Evolutionary conservation across 1,140 invertebrate species (phyloP), one percentile per base, ranked within the genome.

Genomic region (Trichonephila clavata): DNA sequence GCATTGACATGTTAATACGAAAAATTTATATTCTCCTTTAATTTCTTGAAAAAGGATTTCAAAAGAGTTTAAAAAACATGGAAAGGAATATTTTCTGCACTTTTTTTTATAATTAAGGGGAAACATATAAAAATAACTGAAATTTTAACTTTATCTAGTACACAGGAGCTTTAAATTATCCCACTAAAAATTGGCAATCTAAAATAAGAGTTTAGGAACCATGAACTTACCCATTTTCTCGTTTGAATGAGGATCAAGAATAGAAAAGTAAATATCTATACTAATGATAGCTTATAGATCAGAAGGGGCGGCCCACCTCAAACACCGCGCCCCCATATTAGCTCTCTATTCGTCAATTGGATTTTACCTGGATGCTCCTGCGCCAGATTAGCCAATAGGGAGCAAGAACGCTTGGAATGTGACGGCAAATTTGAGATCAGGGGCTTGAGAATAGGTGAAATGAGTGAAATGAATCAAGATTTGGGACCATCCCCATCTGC

Each of bases 161-260:
- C 3, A 13, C 50, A 50, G 0, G 50, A 10, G 50, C 10, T 50
- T 50, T 50, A 50, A 50, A 50, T 50, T 50, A 50, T 0, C 3
- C 2, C 61, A 20, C 21, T 63, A 63, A 63, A 21, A 63, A 63
- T 63, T 4, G 0, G 16, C 21, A 63, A 18, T 63, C 7, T 18
- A 63, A 63, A 63, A 63, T 63, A 21, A 63, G 61, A 63, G 21
- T 20, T 63, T 63, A 63, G 61, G 18, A 63, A 63, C 6, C 61
- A 63, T 16, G 16, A 77, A 77, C 71, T 77, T 77, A 77, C 71
- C 71, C 71, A 77, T 77, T 77, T 50, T 32, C 71, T 39, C 10
- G 71, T 27, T 77, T 32, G 71, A 16, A 7, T 20, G 71, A 39
- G 71, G 27, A 77, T 77, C 18, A 6, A 77, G 27, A 18, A 32